Percentiles rank a stretch among this genome's conserved stretches.
These are phyloP conservation scores for Drosophila pseudotakahashii DNA, from an alignment of 2,888 invertebrate species.

Conservation along the genomic window DNA sequence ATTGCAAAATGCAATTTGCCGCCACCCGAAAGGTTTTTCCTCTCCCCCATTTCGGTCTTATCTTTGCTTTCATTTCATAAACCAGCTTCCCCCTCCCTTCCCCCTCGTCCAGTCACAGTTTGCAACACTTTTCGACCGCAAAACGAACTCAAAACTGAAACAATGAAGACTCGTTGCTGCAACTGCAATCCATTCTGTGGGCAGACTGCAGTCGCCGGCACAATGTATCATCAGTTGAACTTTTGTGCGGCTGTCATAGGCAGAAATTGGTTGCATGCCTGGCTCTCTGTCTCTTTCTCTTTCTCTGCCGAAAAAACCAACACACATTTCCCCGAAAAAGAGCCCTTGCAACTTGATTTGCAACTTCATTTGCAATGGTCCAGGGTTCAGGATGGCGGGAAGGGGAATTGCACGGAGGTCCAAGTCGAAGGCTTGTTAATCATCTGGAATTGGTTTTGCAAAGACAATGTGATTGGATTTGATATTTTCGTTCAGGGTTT, in stretches of 20 bases:
- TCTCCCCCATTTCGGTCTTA: slow-evolving; percentile 55
- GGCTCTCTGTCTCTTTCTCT: background rate
- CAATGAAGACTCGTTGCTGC: slow-evolving; percentile 69
- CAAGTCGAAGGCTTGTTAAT: slow-evolving; percentile 54
- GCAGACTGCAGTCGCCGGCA: slow-evolving; percentile 69
- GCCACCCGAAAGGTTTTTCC: slow-evolving; percentile 56
- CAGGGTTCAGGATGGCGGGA: background rate
- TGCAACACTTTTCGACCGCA: slow-evolving; percentile 67
- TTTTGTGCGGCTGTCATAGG: slow-evolving; percentile 74
- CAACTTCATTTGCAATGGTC: slow-evolving; percentile 69
- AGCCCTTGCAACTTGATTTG: slow-evolving; percentile 69
- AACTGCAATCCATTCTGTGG: slow-evolving; percentile 65
- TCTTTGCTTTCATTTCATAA: slow-evolving; percentile 79
- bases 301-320: slow-evolving; percentile 5
- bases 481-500: slow-evolving; percentile 28
- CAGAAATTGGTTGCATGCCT: slow-evolving; percentile 72
- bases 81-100: slow-evolving; percentile 52
- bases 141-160: slow-evolving; percentile 65
- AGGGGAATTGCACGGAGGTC: background rate
- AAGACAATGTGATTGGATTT: slow-evolving; percentile 55
- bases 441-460: slow-evolving; percentile 52
- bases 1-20: slow-evolving; percentile 74
- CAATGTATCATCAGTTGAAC: slow-evolving; percentile 77
- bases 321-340: slow-evolving; percentile 38
- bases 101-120: slow-evolving; percentile 60